Evolutionary conservation across 2,113 vertebrate species (phyloP).

Genomic region (Triplophysa tibetana): DNA sequence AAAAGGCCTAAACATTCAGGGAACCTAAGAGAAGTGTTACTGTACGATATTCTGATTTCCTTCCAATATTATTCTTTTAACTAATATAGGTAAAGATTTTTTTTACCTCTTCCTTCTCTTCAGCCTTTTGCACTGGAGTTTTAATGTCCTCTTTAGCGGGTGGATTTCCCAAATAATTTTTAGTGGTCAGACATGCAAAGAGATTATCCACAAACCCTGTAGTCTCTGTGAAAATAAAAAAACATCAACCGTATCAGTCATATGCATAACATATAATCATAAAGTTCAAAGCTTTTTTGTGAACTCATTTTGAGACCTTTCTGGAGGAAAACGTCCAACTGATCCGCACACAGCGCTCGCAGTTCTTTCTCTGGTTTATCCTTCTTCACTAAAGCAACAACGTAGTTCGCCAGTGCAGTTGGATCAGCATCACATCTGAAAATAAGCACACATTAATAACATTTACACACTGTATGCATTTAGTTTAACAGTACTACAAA

Average conservation of each 20-base stretch:
- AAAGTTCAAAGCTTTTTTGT: background rate
- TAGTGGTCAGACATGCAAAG: conserved; percentile 93
- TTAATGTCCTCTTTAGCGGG: conserved; percentile 83
- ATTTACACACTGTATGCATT: background rate
- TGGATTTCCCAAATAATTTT: conserved; percentile 83
- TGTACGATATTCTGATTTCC: too few relatives aligned
- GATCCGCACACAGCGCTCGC: conserved; percentile 94
- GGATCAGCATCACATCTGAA: conserved; percentile 97
- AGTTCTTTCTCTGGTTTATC: conserved; percentile 98
- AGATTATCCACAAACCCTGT: conserved; percentile 97
- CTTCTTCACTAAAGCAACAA: conserved; percentile 98
- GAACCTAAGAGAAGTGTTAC: background rate
- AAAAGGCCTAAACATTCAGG: too few relatives aligned
- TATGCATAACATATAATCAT: background rate
- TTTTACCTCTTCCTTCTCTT: conserved; percentile 77
- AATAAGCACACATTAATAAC: conserved; percentile 15
- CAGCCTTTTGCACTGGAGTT: conserved; percentile 78
- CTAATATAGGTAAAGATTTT: background rate
- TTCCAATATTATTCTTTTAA: background rate
- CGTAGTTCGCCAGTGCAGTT: conserved; percentile 96
- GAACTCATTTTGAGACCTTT: conserved; percentile 80
- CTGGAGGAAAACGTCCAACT: conserved; percentile 97
- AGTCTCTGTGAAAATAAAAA: conserved; percentile 83
- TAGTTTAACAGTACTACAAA: background rate
- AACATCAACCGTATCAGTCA: conserved; percentile 8